Conservation (phyloP, 2,797 vertebrate species). For the Alcedo quadribrachys region DNA sequence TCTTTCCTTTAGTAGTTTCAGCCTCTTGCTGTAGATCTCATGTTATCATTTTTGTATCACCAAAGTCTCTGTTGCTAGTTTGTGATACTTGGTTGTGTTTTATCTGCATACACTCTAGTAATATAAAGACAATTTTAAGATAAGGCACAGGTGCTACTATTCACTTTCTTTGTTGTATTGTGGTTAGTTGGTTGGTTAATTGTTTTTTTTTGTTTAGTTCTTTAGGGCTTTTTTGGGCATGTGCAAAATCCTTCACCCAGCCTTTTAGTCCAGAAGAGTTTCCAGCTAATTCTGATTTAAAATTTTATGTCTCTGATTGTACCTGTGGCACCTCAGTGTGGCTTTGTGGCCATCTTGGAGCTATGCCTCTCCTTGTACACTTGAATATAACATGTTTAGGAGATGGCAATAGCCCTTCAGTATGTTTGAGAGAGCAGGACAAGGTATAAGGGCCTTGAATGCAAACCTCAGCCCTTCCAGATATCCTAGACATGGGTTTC, state of each 20-base stretch:
- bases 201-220: no score
- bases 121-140: not conserved
- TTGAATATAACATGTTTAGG: not conserved
- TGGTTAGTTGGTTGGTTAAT: no score
- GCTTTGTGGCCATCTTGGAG: not conserved
- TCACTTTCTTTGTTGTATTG: not conserved
- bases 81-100: not conserved
- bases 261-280: not conserved
- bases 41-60: not conserved
- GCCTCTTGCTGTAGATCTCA: not conserved
- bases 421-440: not conserved
- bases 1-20: not conserved
- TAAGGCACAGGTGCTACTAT: not conserved
- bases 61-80: not conserved
- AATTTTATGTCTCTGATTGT: not conserved
- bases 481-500: not conserved
- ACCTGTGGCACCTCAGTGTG: not conserved
- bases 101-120: not conserved
- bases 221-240: not conserved
- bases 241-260: not conserved
- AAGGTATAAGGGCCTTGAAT: not conserved
- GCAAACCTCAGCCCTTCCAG: not conserved
- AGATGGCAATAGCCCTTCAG: not conserved
- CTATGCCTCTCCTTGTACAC: not conserved
- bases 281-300: not conserved